Evolutionary conservation across 2,797 vertebrate genomes (phyloP), one percentile per base, ranked within the genome.

Genomic region (Oreochromis mossambicus): DNA sequence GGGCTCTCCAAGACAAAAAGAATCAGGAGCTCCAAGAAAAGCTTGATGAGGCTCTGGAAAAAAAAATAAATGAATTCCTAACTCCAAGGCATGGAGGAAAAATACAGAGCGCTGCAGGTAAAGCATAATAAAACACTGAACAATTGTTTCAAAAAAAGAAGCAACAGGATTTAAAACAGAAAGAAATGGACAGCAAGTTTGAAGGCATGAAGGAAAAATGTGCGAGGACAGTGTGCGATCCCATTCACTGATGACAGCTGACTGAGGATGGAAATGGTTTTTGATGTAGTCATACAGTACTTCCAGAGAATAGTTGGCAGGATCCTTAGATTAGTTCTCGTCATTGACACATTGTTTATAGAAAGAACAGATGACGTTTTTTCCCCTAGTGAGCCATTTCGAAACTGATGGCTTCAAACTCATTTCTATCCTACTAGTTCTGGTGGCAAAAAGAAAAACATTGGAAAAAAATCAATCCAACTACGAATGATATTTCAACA

Each of bases 401-500:
- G 3, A 24, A 24, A 41, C 63, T 11, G 15, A 26, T 29, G 14
- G 24, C 41, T 29, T 73, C 24, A 29, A 73, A 73, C 68, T 19
- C 19, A 1, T 19, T 73, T 48, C 24, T 73, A 10, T 19, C 9
- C 15, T 32, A 19, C 43, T 29, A 13, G 10, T 19, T 5, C 15
- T 3, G 9, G 43, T 32, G 26, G 11, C 17, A 75, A 29, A 19
- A 75, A 75, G 0, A 19, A 50, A 13, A 48, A 19, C 14, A 0
- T 5, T 0, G 24, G 54, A 4, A 26, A 26, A 61, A 56, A 52
- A 56, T 38, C 2, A 46, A 78, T 4, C 9, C 4, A 21, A 63
- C 13, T 36, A 34, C 5, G 51, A 1, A 32, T 91, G 81, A 92
- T 93, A 95, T 92, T 91, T 94, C 81, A 90, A 95, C 90, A 91